Evolutionary conservation across 1,140 invertebrate species (phyloP).

Genomic region (Araneus ventricosus): DNA sequence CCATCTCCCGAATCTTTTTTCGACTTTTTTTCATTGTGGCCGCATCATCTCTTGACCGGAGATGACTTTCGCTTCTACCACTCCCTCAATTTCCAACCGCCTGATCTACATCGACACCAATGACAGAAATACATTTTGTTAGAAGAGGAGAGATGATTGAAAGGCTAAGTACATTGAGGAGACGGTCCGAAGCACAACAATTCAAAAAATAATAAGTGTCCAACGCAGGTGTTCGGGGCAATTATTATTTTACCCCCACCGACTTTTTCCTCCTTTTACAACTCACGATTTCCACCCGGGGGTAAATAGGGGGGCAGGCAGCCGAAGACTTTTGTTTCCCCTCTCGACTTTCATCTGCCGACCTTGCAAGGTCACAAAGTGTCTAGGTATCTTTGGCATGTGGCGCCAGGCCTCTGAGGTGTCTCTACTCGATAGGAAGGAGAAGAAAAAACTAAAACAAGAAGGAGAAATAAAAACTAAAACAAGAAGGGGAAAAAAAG

Average conservation of each 20-base stretch:
- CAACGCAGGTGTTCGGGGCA: conserved; percentile 45
- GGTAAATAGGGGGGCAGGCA: conserved; percentile 1
- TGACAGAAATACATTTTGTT: conserved; percentile 33
- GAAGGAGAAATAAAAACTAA: neutral
- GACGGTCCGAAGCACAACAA: conserved; percentile 17
- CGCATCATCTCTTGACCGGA: neutral
- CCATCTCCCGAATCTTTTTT: neutral
- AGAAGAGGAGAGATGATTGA: conserved; percentile 25
- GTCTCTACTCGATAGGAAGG: neutral
- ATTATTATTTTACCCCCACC: conserved; percentile 10
- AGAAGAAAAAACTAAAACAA: neutral
- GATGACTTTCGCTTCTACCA: conserved; percentile 19
- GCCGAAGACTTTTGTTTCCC: neutral
- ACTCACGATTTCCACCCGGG: neutral
- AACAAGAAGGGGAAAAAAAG: neutral
- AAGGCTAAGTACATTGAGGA: conserved; percentile 12
- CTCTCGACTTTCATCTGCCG: neutral
- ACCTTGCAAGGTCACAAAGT: conserved; percentile 51
- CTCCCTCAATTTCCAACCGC: neutral
- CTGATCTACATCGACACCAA: conserved; percentile 1
- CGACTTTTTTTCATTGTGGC: neutral
- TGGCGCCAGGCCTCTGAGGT: conserved; percentile 23
- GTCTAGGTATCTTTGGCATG: conserved; percentile 57
- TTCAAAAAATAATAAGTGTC: conserved; percentile 22
- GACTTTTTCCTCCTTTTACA: conserved; percentile 17